A percentile compares a stretch with the other conserved stretches of the same genome.
These are phyloP conservation scores for Geodia barretti DNA, from an alignment of 37 sponge, comb jelly and placozoan species.

Conservation along the genomic window DNA sequence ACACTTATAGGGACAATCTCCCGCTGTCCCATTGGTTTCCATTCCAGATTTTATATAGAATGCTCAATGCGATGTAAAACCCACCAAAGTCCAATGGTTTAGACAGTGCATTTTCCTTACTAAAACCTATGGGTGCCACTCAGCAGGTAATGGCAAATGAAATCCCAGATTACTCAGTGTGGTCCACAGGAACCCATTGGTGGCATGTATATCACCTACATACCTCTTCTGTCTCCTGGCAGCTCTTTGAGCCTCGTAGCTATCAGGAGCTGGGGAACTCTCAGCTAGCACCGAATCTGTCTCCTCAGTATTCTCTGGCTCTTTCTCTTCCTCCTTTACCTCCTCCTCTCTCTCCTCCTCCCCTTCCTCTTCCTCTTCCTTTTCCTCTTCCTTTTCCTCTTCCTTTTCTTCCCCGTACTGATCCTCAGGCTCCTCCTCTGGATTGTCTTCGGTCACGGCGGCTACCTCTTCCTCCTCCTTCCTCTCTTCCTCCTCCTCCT, in stretches of 20 bases:
- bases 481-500: constrained; percentile 12
- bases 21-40: no score
- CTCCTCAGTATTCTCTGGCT: constrained; percentile 7
- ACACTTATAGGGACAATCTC: no score
- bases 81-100: no score
- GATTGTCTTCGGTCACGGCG: not conserved
- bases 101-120: no score
- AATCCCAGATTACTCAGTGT: no score
- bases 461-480: not conserved
- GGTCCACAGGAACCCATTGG: no score
- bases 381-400: not conserved
- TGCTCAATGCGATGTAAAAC: no score
- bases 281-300: not conserved
- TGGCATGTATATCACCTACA: no score
- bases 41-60: no score
- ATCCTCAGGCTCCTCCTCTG: not conserved
- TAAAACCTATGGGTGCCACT: no score
- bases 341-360: not conserved
- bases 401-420: not conserved
- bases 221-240: constrained; percentile 12
- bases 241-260: constrained; percentile 6
- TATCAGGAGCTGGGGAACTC: not conserved
- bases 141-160: no score
- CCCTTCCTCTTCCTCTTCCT: not conserved
- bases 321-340: constrained; percentile 15